Percentiles rank a stretch among this genome's conserved stretches.
Conservation (phyloP, 2,888 invertebrate species). For the Cataglyphis livida region DNA sequence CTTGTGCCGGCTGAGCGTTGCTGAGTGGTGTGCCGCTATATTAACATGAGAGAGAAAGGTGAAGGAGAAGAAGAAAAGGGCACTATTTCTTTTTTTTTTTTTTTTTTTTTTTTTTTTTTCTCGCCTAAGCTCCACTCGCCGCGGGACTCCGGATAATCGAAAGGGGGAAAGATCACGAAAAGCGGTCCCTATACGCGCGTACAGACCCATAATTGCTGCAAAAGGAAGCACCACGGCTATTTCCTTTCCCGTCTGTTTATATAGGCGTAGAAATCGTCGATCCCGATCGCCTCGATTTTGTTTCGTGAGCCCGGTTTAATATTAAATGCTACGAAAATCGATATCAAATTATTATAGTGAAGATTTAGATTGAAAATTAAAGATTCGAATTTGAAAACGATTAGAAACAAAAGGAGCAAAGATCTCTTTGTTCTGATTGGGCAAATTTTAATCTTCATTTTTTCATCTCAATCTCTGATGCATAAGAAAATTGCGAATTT, state of each 20-base stretch:
- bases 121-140: slow-evolving; percentile 30
- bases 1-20: slow-evolving; percentile 82
- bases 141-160: slow-evolving; percentile 48
- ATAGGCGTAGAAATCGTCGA: slow-evolving; percentile 13
- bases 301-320: not conserved
- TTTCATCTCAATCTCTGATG: not conserved
- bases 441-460: not conserved
- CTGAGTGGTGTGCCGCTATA: slow-evolving; percentile 84
- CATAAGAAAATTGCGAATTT: no score
- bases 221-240: slow-evolving; percentile 66
- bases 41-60: slow-evolving; percentile 78
- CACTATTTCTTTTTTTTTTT: slow-evolving; percentile 20
- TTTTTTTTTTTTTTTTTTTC: not conserved
- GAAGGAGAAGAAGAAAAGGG: slow-evolving; percentile 61
- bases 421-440: not conserved
- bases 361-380: not conserved
- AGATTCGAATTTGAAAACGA: not conserved
- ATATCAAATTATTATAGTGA: not conserved
- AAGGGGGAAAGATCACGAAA: slow-evolving; percentile 45
- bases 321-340: not conserved
- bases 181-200: slow-evolving; percentile 19
- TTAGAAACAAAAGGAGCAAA: not conserved
- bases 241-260: slow-evolving; percentile 58
- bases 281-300: slow-evolving; percentile 14
- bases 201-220: slow-evolving; percentile 66